phyloP scores from a whole-genome alignment of 2,797 vertebrate species.

The Lithobates sylvaticus region DNA sequence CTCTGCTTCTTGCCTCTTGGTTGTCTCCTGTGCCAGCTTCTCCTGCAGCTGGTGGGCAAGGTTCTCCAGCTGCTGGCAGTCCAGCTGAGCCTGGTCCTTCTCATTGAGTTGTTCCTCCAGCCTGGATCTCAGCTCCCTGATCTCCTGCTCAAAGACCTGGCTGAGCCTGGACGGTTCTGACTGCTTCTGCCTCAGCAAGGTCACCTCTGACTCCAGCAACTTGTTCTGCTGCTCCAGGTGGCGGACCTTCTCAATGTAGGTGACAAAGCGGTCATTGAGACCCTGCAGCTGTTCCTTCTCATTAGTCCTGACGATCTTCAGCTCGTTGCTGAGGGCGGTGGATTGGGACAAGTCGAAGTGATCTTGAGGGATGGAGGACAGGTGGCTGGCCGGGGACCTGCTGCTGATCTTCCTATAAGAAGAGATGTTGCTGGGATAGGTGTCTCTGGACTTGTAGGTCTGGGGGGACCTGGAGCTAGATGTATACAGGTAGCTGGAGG shows the following conservation, averaged over 20 bases:
- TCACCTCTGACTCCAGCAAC: constrained; percentile 79
- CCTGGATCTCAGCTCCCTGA: constrained; percentile 76
- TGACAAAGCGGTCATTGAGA: constrained; percentile 79
- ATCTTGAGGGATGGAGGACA: constrained; percentile 21
- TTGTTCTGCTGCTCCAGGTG: constrained; percentile 83
- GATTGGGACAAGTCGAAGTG: constrained; percentile 68
- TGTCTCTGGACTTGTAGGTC: constrained; percentile 69
- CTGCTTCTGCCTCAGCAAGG: constrained; percentile 74
- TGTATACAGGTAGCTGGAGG: constrained; percentile 59
- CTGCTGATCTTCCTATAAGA: constrained; percentile 74
- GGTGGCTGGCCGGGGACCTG: constrained; percentile 71
- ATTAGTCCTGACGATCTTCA: constrained; percentile 79
- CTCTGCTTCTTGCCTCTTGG: constrained; percentile 82
- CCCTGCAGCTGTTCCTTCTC: constrained; percentile 83
- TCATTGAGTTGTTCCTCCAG: constrained; percentile 79
- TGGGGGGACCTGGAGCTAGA: constrained; percentile 41
- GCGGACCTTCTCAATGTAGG: constrained; percentile 84
- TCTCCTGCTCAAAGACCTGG: constrained; percentile 79
- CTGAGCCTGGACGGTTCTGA: constrained; percentile 79
- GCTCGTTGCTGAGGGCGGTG: constrained; percentile 79
- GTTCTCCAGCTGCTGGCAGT: constrained; percentile 74
- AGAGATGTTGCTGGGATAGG: constrained; percentile 68
- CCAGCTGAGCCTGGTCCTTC: constrained; percentile 79
- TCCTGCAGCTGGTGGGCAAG: constrained; percentile 78
- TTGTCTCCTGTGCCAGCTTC: constrained; percentile 77